A percentile compares a stretch with the other conserved stretches of the same genome.
Evolutionary conservation across 2,113 vertebrate genomes (phyloP).

Genomic region (Brachypteracias leptosomus): DNA sequence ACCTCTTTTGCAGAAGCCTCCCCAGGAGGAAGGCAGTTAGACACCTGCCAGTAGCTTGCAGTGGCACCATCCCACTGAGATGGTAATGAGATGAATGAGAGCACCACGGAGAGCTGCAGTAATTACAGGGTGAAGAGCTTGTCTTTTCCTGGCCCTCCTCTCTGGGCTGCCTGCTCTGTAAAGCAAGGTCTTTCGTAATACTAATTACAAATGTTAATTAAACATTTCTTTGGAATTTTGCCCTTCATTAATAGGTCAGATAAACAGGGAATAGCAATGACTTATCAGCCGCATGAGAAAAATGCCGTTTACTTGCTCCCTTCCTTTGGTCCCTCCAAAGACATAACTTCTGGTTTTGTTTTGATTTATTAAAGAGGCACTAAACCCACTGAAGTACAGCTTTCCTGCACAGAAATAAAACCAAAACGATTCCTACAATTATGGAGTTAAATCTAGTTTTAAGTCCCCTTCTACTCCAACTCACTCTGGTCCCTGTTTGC

Average conservation of each 20-base stretch:
- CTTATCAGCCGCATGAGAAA: slow-evolving; percentile 32
- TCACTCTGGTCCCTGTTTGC: background rate
- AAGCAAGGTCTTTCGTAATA: slow-evolving; percentile 71
- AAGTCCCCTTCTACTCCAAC: background rate
- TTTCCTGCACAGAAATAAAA: background rate
- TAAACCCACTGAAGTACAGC: background rate
- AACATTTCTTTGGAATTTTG: slow-evolving; percentile 75
- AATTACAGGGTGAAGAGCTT: slow-evolving; percentile 74
- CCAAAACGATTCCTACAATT: background rate
- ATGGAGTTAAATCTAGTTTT: background rate
- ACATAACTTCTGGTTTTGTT: background rate
- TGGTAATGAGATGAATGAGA: slow-evolving; percentile 76
- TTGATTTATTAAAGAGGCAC: slow-evolving; percentile 9
- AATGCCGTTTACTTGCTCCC: slow-evolving; percentile 49
- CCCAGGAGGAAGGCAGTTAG: slow-evolving; percentile 65
- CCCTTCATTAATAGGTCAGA: slow-evolving; percentile 73
- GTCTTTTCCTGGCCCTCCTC: slow-evolving; percentile 70
- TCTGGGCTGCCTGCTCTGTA: slow-evolving; percentile 54
- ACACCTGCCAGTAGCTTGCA: slow-evolving; percentile 66
- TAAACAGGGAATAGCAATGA: slow-evolving; percentile 67
- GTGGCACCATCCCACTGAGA: slow-evolving; percentile 73
- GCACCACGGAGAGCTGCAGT: slow-evolving; percentile 61
- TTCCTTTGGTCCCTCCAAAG: slow-evolving; percentile 16
- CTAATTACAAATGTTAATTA: slow-evolving; percentile 79
- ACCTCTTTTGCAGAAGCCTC: slow-evolving; percentile 65